phyloP scores from a whole-genome alignment of 1,140 invertebrate species.

The Platorchestia sp. region DNA sequence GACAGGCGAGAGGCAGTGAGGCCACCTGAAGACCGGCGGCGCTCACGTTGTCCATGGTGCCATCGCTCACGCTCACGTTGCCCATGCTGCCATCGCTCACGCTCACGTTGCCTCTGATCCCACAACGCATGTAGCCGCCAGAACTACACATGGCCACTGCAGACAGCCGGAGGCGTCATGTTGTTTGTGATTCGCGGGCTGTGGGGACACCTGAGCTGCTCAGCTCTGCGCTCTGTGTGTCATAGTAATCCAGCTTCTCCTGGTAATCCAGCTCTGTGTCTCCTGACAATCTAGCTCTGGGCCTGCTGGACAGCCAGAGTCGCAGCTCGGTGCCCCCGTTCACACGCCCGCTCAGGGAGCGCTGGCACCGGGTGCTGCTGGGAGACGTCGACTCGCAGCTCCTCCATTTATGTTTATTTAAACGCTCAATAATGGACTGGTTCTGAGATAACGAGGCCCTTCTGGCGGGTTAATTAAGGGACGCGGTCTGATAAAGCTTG shows the following conservation, averaged over 20 bases:
- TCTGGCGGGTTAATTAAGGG: conserved; percentile 37
- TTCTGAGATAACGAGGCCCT: neutral
- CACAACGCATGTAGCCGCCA: neutral
- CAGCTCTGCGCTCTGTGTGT: neutral
- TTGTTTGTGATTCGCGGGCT: neutral
- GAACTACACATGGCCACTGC: neutral
- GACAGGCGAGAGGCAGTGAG: neutral
- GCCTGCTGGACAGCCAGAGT: no score
- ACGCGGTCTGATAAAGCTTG: conserved; percentile 44
- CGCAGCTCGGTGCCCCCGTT: neutral
- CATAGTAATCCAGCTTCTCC: no score
- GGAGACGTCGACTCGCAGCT: neutral
- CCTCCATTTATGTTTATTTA: conserved; percentile 40
- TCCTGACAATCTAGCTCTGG: no score
- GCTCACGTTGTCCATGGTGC: no score
- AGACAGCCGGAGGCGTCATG: neutral
- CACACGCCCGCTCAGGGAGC: neutral
- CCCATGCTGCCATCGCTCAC: neutral
- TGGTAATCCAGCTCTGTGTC: no score
- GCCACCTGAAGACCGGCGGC: no score
- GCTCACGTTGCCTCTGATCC: neutral
- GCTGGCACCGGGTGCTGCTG: neutral
- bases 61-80: no score
- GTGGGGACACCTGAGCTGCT: neutral
- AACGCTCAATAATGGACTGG: conserved; percentile 18